Percentiles rank a stretch among this genome's conserved stretches.
These are phyloP conservation scores for Crypturellus tataupa DNA, from an alignment of 2,797 vertebrate species.

Conservation along the genomic window DNA sequence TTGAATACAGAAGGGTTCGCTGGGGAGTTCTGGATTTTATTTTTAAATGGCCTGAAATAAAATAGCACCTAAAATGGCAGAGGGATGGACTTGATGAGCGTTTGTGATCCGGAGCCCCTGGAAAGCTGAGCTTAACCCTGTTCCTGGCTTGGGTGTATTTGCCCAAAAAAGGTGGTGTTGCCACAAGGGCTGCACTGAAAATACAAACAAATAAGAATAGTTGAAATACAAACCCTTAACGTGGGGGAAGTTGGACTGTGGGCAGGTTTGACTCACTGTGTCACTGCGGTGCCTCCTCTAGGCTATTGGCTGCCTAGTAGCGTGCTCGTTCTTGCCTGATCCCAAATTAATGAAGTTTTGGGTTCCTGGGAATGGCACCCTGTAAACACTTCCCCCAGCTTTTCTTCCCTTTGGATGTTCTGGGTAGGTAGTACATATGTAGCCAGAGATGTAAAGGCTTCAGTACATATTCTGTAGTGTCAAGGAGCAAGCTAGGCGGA, in stretches of 20 bases:
- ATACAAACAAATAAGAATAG: fast-evolving
- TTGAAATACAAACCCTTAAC: neutral
- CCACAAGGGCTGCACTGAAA: neutral
- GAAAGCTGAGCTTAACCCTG: neutral
- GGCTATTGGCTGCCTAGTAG: neutral
- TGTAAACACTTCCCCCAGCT: neutral
- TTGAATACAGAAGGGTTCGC: neutral
- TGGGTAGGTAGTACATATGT: neutral
- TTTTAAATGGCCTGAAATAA: neutral
- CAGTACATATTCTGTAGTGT: neutral
- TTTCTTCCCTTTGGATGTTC: neutral
- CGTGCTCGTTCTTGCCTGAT: neutral
- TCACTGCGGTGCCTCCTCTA: neutral
- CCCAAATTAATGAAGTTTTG: neutral
- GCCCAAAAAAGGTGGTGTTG: neutral
- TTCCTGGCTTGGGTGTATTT: fast-evolving
- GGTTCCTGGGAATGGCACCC: neutral
- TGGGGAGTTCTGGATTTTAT: neutral
- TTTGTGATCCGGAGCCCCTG: too few relatives aligned
- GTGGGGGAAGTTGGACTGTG: neutral
- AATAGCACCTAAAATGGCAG: neutral
- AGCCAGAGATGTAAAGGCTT: neutral
- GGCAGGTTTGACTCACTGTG: neutral
- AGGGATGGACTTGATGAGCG: neutral
- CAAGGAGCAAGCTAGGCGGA: neutral